Base-by-base conservation (phyloP, 92 coral and sea anemone genomes). In the Porites cylindrica region DNA sequence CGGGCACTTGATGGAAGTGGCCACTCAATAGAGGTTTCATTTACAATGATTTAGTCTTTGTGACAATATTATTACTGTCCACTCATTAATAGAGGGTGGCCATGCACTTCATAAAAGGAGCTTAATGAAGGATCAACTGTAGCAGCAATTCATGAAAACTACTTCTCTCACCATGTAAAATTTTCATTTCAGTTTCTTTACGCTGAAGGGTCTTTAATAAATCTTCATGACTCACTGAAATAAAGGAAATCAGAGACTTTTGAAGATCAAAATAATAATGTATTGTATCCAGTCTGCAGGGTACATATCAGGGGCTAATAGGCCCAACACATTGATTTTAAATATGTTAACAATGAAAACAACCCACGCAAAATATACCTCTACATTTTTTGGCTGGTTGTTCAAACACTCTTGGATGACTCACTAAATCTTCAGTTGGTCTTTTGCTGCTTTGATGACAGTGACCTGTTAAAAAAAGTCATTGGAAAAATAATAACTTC, bases 101-200 rank as follows among this genome's bases (percentile, higher is more conserved):
- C 47, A 29, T 29, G 2, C 32, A 38, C 47, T 38, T 38, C 6
- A 38, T 38, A 38, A 0, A 4, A 3, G 47, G 47, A 38, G 47
- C 6, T 38, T 38, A 38, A 38, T 38, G 47, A 56, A 56, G 16
- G 16, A 3, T 56, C 16, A 56, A 2, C 14, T 4, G 26, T 72
- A 47, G 77, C 19, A 74, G 53, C n/a, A 29, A 17, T 51, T 6
- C n/a, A 4, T 50, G 9, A 8, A 21, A 51, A 18, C 50, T 51
- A 16, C 29, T 75, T 4, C 17, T 4, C 79, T 90, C 64, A 95
- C 98, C 98, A 75, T 95, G 93, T 54, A 95, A 80, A 50, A 95
- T 90, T 47, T 75, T 92, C 96, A 95, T 90, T 66, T 95, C 96
- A 1, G 94, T 95, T 65, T 95, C 98, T 59, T 95, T 95, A 21